Evolutionary conservation across 2,113 vertebrate species (phyloP).

Genomic region (Zosterops borbonicus): DNA sequence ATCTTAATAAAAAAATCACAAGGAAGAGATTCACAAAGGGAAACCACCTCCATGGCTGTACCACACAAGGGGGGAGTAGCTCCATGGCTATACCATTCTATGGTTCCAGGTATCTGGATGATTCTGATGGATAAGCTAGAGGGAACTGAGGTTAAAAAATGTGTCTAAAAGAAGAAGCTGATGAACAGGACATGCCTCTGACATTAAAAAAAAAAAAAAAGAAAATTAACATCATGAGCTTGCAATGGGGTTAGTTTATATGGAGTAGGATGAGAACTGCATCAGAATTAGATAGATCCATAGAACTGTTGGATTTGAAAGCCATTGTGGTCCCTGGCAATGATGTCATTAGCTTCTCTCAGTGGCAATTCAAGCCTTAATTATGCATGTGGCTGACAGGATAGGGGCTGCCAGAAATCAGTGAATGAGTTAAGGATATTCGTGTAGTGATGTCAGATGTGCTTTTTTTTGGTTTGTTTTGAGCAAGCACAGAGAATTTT

Average conservation of each 20-base stretch:
- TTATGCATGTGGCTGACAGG: background rate
- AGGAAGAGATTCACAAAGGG: background rate
- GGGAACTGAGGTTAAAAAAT: background rate
- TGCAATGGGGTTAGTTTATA: background rate
- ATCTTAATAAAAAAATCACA: background rate
- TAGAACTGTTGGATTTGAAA: background rate
- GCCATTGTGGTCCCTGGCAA: background rate
- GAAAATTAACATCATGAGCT: background rate
- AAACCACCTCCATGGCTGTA: background rate
- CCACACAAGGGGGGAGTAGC: background rate
- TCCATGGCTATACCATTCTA: background rate
- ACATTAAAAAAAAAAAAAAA: background rate
- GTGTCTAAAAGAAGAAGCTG: background rate
- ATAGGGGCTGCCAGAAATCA: background rate
- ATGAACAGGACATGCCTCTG: background rate
- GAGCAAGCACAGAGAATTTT: background rate
- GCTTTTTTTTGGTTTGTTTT: background rate
- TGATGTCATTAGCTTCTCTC: slow-evolving; percentile 1
- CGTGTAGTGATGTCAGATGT: background rate
- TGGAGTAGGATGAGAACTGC: background rate
- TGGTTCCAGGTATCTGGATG: background rate
- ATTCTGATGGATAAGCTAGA: background rate
- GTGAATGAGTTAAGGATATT: slow-evolving; percentile 11
- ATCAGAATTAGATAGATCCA: slow-evolving; percentile 5
- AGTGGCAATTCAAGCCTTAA: background rate